phyloP scores from a whole-genome alignment of 2,797 vertebrate genomes.

The Pseudochirops cupreus region DNA sequence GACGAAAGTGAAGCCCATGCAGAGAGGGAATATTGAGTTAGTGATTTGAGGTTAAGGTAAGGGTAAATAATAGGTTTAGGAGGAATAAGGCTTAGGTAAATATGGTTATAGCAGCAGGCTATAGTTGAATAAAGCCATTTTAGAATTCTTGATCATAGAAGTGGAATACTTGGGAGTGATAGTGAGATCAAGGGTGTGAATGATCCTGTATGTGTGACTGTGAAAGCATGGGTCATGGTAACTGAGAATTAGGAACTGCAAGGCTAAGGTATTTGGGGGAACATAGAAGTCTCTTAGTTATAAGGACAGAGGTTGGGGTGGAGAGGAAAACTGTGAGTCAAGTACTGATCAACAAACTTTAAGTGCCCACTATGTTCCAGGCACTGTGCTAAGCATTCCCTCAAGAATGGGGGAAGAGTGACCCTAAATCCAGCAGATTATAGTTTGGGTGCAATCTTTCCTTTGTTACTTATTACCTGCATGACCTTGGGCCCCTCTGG shows the following conservation, averaged over 20 bases:
- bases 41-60: background rate
- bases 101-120: background rate
- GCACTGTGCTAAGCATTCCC: background rate
- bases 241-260: background rate
- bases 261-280: background rate
- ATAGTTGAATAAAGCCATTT: background rate
- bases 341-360: background rate
- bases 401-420: background rate
- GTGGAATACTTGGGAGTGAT: background rate
- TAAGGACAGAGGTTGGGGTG: background rate
- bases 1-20: background rate
- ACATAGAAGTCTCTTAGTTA: background rate
- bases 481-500: background rate
- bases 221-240: background rate
- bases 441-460: background rate
- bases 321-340: background rate
- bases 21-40: background rate
- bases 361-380: background rate
- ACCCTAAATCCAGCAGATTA: background rate
- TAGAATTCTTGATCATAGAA: background rate
- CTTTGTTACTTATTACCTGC: background rate
- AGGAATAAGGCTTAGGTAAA: background rate
- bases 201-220: background rate
- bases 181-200: background rate
- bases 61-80: background rate